These are phyloP conservation scores for Tubulanus polymorphus DNA, from an alignment of 2,888 invertebrate genomes.

Conservation along the genomic window DNA sequence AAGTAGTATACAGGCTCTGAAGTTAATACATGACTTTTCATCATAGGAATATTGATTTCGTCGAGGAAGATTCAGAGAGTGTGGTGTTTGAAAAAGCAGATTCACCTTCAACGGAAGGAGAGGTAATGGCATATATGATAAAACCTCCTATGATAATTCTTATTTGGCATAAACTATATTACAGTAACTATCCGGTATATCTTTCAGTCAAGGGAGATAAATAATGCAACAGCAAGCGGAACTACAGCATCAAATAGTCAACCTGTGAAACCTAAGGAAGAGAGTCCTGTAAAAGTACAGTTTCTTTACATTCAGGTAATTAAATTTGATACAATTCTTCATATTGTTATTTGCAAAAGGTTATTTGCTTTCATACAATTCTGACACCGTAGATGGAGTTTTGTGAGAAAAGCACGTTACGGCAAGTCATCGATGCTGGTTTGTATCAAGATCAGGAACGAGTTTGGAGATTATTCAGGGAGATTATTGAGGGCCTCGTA, in stretches of 20 bases:
- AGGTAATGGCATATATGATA: too few species aligned
- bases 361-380: too few species aligned
- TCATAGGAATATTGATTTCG: too few species aligned
- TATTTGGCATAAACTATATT: too few species aligned
- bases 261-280: slow-evolving; percentile 4
- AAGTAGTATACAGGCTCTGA: too few species aligned
- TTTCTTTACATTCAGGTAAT: slow-evolving; percentile 72
- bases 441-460: slow-evolving; percentile 69
- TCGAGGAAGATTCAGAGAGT: too few species aligned
- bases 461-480: slow-evolving; percentile 88
- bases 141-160: too few species aligned
- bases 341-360: neutral
- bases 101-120: too few species aligned
- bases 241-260: slow-evolving; percentile 26
- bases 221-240: slow-evolving; percentile 55
- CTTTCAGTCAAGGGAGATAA: too few species aligned
- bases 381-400: slow-evolving; percentile 82
- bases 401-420: slow-evolving; percentile 89
- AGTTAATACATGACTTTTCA: too few species aligned
- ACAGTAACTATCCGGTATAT: too few species aligned
- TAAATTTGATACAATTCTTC: neutral
- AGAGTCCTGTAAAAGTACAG: slow-evolving; percentile 50
- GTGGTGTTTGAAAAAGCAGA: too few species aligned
- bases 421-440: slow-evolving; percentile 75
- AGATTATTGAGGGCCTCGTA: slow-evolving; percentile 84